Base-by-base conservation (phyloP, 2,797 vertebrate species). In the Allenopithecus nigroviridis region DNA sequence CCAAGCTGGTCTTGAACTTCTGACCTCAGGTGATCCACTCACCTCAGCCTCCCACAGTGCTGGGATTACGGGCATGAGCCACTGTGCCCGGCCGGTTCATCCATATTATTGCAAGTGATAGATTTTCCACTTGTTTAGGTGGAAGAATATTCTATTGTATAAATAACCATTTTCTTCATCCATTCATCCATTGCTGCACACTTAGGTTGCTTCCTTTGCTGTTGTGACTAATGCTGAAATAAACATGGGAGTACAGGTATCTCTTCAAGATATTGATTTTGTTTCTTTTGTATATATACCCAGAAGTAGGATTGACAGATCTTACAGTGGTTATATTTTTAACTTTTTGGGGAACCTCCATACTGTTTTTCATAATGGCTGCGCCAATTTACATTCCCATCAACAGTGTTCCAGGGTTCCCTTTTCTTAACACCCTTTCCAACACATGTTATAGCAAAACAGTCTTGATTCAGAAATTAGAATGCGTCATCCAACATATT, bases 41-140 rank as follows among this genome's bases (percentile, higher is more conserved):
- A 33, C 61, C 30, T n/a, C 30, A 68, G 61, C 3, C 61, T 68
- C 61, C 61, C 61, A n/a, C 4, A 68, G 61, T 68, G 30, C 61
- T 68, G 61, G 33, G 30, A 68, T n/a, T n/a, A 1, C 3, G 4
- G 61, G 61, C 16, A 4, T 68, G 16, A 68, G 33, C 61, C 61
- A 68, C 61, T 19, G 61, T 0, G 1, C 61, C 30, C 1, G 8
- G 16, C 3, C 0, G 2, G 70, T 57, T 75, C 55, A 46, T 36
- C 55, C 6, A 13, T 59, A n/a, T 80, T 81, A n/a, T 36, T 81
- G 50, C 4, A 55, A 39, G 9, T 16, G n/a, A 39, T 16, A 36
- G 7, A 14, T 55, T 55, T 81, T 50, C 79, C 10, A 36, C 50
- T 53, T 17, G 33, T 53, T 79, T n/a, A 53, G 33, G 21, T 53